Base-by-base conservation (phyloP, 1,140 invertebrate species). In the Cotesia typhae region DNA sequence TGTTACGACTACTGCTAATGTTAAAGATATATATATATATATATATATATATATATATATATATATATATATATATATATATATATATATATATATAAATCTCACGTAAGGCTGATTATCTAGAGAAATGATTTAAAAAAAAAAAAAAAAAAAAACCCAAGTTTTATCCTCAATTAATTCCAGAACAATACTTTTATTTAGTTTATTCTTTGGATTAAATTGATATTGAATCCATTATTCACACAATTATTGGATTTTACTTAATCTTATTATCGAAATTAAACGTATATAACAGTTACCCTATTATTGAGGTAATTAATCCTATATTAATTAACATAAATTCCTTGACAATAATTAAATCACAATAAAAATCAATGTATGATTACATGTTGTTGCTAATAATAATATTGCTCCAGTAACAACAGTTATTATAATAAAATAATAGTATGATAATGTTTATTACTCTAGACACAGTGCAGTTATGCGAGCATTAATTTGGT, bases 141-240 rank as follows among this genome's bases (percentile, higher is more conserved):
- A 95, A 82, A 14, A 92, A 95, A 82, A 94, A 95, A 75, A 79
- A 1, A 89, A 95, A 79, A 89, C 91, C 0, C 81, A 86, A 2
- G 92, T 98, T 95, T 83, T 96, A 98, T 86, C 95, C 96, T 0
- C 96, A 98, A 81, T 88, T 99, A 0, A 95, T 99, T 53, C 94
- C 96, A 4, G 97, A 98, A 82, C 28, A 28, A 96, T 96, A 14
- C 87, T 98, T 12, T 98, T 98, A 85, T 95, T 96, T 1, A 28
- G 28, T 17, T 17, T 14, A 14, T 14, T 17, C 17, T 17, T 17
- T 17, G 17, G 1, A 28, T 28, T 28, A 28, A 28, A 28, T 3
- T 3, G 28, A 28, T 28, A 28, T 28, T 28, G 28, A 28, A 28
- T 28, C 28, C 28, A 28, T 28, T 28, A 28, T 28, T 28, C 28